Conservation (phyloP, 2,797 vertebrate species). For the Margarornis squamiger region DNA sequence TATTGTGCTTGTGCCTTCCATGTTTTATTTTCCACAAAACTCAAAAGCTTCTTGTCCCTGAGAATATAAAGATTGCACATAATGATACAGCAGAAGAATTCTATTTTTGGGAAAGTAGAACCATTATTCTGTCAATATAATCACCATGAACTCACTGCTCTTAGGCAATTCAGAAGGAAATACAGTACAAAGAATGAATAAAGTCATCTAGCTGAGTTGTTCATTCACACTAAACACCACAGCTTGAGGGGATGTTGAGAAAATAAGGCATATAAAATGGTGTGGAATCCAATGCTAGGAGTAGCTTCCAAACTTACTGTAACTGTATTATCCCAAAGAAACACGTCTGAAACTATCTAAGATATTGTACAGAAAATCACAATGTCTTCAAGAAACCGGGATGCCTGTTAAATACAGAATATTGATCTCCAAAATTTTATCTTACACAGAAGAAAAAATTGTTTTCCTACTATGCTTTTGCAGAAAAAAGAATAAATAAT, state of each 20-base stretch:
- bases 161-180: background rate
- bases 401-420: background rate
- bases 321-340: background rate
- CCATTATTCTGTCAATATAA: background rate
- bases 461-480: background rate
- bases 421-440: background rate
- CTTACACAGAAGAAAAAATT: background rate
- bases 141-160: background rate
- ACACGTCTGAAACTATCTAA: background rate
- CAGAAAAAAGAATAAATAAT: background rate
- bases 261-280: background rate
- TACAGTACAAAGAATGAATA: background rate
- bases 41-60: background rate
- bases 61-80: background rate
- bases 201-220: background rate
- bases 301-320: background rate
- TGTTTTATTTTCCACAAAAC: background rate
- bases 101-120: background rate
- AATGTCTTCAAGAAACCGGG: background rate
- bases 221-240: background rate
- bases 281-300: background rate
- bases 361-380: background rate
- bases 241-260: background rate
- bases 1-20: accelerated
- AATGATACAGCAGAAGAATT: background rate